Evolutionary conservation across 2,113 vertebrate genomes (phyloP), one percentile per base, ranked within the genome.

Genomic region (Ptychochromis oligacanthus): DNA sequence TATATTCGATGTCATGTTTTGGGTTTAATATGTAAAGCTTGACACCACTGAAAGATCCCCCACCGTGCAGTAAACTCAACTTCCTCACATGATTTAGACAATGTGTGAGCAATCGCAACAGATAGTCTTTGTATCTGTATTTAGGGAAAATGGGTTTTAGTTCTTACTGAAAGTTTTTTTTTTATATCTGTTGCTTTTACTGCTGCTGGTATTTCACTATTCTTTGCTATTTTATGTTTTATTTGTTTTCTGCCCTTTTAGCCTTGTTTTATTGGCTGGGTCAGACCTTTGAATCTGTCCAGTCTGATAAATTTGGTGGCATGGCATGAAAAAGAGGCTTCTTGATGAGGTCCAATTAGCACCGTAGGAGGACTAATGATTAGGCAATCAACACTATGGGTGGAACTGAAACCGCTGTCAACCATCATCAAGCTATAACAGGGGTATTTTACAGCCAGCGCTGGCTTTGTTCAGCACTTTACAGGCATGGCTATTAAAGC

Each of bases 301-400:
- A 70, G 64, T 70, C 9, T 18, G 40, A 70, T 49, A 49, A 11
- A 49, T 49, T 70, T 70, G 15, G 40, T 40, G 28, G 64, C 28
- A 22, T 20, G 40, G 40, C 46, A 46, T 28, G 24, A 70, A 49
- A 70, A 70, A 49, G 18, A 49, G 40, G 9, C 49, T 67, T 49
- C 40, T 70, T 49, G 40, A 70, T 70, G 49, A 70, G 40, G 15
- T 70, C 65, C 65, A 70, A 10, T 70, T 70, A 70, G 24, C 65
- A 28, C 24, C 3, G 0, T 49, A 15, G 46, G 65, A 49, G 65
- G 43, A 49, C 24, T 49, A 70, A 70, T 18, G 24, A 70, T 70
- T 70, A 49, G 43, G 5, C 15, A 28, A 43, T 70, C 24, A 70
- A 7, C 4, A 26, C 28, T 70, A 20, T 26, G 28, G 24, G 65